Evolutionary conservation across 2,797 vertebrate genomes (phyloP).

Genomic region (Pteronotus mesoamericanus): DNA sequence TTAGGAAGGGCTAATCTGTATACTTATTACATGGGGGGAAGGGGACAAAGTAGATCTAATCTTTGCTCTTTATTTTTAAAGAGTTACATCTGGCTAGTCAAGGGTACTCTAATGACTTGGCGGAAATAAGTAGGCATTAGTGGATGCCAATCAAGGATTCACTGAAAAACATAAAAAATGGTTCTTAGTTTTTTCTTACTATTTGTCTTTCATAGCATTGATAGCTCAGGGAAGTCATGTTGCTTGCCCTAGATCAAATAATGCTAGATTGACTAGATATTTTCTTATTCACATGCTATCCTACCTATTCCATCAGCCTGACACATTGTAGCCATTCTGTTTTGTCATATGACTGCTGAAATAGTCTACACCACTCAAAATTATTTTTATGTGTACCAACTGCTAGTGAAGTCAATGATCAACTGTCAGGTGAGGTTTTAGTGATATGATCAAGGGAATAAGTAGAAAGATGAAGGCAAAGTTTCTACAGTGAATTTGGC

Average conservation of each 20-base stretch:
- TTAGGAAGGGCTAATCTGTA: conserved; percentile 1
- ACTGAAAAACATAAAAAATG: not conserved
- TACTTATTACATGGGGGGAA: not conserved
- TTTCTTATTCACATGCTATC: not conserved
- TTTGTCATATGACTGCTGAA: not conserved
- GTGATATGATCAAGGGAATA: not conserved
- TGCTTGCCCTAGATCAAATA: not conserved
- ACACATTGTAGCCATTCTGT: not conserved
- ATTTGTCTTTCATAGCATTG: not conserved
- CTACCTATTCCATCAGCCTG: not conserved
- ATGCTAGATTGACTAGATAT: not conserved
- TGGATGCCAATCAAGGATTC: not conserved
- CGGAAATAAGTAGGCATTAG: not conserved
- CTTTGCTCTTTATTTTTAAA: conserved; percentile 7
- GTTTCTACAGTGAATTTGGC: not conserved
- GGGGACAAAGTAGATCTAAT: not conserved
- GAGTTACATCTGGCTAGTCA: conserved; percentile 14
- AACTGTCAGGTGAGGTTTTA: not conserved
- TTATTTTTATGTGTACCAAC: not conserved
- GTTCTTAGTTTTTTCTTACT: not conserved
- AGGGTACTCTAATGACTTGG: not conserved
- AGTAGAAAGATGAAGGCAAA: conserved; percentile 1
- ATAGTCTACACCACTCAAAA: not conserved
- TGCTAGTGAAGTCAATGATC: conserved; percentile 4
- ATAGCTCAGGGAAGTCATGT: not conserved